A percentile compares a stretch with the other conserved stretches of the same genome.
These are phyloP conservation scores for Elanus axillaris DNA, from an alignment of 2,113 vertebrate species.

Conservation along the genomic window DNA sequence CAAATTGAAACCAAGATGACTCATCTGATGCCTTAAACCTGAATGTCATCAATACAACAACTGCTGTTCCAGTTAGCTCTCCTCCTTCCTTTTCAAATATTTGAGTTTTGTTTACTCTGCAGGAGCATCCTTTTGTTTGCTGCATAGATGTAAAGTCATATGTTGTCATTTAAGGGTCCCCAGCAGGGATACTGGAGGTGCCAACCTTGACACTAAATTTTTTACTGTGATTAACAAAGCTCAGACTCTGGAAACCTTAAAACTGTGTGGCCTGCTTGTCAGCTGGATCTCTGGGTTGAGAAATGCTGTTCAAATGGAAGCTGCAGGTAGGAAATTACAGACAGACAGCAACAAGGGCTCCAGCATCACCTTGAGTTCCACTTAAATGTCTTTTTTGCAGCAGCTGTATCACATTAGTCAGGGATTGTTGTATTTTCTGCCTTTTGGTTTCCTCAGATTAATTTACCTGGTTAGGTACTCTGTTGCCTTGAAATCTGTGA, in stretches of 20 bases:
- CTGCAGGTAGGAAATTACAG: not conserved
- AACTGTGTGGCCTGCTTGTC: not conserved
- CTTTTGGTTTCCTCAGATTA: not conserved
- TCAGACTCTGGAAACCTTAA: not conserved
- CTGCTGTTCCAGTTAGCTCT: not conserved
- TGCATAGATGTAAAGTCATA: not conserved
- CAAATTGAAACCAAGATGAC: not conserved
- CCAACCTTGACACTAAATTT: not conserved
- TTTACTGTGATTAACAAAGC: not conserved
- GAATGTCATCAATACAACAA: not conserved
- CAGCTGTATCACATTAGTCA: not conserved
- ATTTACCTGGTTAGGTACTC: not conserved
- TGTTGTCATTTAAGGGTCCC: not conserved
- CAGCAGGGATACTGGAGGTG: not conserved
- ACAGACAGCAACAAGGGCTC: not conserved
- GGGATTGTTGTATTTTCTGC: not conserved
- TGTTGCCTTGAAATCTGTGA: not conserved
- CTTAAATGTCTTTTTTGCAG: not conserved
- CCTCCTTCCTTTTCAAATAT: not conserved
- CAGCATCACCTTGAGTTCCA: not conserved
- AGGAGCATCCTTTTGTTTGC: not conserved
- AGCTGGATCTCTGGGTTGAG: not conserved
- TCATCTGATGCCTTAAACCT: not conserved
- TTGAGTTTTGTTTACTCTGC: not conserved
- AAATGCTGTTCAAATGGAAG: not conserved